Conservation (phyloP, 2,888 invertebrate genomes). For the Drosophila melanosoma region DNA sequence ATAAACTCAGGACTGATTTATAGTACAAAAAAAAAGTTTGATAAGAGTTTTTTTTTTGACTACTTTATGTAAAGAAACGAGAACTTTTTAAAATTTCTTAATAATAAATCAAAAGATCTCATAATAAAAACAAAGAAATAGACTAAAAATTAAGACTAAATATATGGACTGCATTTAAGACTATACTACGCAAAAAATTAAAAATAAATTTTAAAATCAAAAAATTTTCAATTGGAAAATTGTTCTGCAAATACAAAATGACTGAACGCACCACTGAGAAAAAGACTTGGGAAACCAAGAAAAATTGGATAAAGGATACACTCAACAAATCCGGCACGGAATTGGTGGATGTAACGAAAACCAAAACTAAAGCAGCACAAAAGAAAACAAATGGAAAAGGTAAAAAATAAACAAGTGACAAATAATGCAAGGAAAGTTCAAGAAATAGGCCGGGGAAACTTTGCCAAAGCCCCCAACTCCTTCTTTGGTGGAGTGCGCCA, state of each 20-base stretch:
- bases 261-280: slow-evolving; percentile 78
- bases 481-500: slow-evolving; percentile 58
- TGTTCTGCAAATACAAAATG: slow-evolving; percentile 48
- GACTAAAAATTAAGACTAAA: slow-evolving; percentile 3
- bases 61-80: slow-evolving; percentile 4
- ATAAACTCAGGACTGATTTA: slow-evolving; percentile 63
- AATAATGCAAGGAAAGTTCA: slow-evolving; percentile 10
- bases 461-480: slow-evolving; percentile 1
- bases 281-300: slow-evolving; percentile 83
- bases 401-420: slow-evolving; percentile 39
- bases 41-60: slow-evolving; percentile 19
- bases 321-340: slow-evolving; percentile 85
- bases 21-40: slow-evolving; percentile 27
- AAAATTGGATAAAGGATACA: slow-evolving; percentile 86
- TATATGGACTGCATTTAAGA: slow-evolving; percentile 10
- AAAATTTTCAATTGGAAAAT: slow-evolving; percentile 10
- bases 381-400: slow-evolving; percentile 72
- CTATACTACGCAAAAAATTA: slow-evolving; percentile 9
- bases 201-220: slow-evolving; percentile 11
- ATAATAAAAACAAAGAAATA: slow-evolving; percentile 1
- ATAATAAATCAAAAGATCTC: slow-evolving; percentile 51
- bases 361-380: slow-evolving; percentile 66
- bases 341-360: slow-evolving; percentile 82
- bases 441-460: slow-evolving; percentile 34
- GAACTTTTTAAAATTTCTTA: slow-evolving; percentile 11